Conservation (phyloP, 2,113 vertebrate species). For the Callionymus lyra region DNA sequence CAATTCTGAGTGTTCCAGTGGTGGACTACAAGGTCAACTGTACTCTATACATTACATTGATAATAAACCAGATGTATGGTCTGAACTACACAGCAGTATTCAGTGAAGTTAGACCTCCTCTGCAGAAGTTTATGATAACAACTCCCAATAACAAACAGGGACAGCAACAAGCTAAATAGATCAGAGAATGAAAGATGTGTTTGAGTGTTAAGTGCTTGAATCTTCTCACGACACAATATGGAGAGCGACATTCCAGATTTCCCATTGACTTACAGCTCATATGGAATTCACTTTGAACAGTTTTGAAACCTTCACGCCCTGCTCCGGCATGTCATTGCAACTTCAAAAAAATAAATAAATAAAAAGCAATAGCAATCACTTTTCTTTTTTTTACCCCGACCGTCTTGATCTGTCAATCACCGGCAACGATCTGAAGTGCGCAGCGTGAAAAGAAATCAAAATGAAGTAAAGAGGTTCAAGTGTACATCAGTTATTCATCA, state of each 20-base stretch:
- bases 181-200: slow-evolving; percentile 7
- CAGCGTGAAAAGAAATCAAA: slow-evolving; percentile 50
- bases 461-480: slow-evolving; percentile 68
- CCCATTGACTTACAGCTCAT: slow-evolving; percentile 57
- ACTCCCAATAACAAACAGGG: no score
- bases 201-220: slow-evolving; percentile 17
- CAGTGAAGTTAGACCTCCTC: no score
- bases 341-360: slow-evolving; percentile 26
- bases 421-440: slow-evolving; percentile 31
- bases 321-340: slow-evolving; percentile 29
- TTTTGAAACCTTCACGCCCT: slow-evolving; percentile 56
- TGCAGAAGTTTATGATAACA: no score
- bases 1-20: no score
- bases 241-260: slow-evolving; percentile 53
- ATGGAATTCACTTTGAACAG: slow-evolving; percentile 58
- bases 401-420: slow-evolving; percentile 54
- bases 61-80: no score
- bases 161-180: no score
- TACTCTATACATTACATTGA: no score
- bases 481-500: slow-evolving; percentile 65
- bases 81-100: no score
- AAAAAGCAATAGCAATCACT: slow-evolving; percentile 34
- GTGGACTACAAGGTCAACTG: no score
- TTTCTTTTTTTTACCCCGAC: slow-evolving; percentile 8
- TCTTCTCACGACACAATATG: slow-evolving; percentile 23